Base-by-base conservation (phyloP, 1,140 invertebrate genomes). In the Triops longicaudatus region DNA sequence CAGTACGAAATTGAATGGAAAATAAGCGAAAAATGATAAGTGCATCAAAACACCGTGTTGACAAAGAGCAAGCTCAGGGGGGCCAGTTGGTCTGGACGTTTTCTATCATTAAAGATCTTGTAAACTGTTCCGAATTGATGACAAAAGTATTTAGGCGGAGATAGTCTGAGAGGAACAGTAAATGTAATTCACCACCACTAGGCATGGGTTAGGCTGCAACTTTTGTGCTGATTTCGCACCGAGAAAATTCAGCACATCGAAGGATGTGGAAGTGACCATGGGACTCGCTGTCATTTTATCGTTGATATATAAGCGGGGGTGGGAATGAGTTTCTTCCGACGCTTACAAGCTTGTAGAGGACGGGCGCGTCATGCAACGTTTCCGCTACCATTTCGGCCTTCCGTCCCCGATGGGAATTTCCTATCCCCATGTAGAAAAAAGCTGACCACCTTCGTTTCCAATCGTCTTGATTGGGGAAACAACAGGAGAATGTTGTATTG, bases 221-320 rank as follows among this genome's bases (percentile, higher is more conserved):
- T 2, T 3, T 63, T 63, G 14, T 63, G 7, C 17, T 63, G 14
- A 63, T 7, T 37, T 37, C 31, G 7, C 7, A 22, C 6, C 50
- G 17, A n/a, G 50, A 22, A 63, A 63, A 14, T 63, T 63, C 22
- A 63, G 50, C 50, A 63, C 50, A 22, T 63, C n/a, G 17, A 63
- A 22, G 22, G 50, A 17, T 63, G 50, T 63, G 50, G 50, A 63
- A 22, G 50, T 63, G 50, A 22, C n/a, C 50, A 63, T 63, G 50
- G 50, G 50, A 63, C 50, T 63, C 17, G 50, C 50, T 63, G 50
- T 63, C n/a, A 63, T 17, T 63, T 37, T 63, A 63, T 63, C 17
- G 50, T 63, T 63, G 50, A 63, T 63, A 63, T 63, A 63, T 63
- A 63, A 63, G 50, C 50, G n/a, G 50, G 50, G 50, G 50, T 63